These are phyloP conservation scores for Megalops cyprinoides DNA, from an alignment of 2,797 vertebrate species.

Conservation along the genomic window DNA sequence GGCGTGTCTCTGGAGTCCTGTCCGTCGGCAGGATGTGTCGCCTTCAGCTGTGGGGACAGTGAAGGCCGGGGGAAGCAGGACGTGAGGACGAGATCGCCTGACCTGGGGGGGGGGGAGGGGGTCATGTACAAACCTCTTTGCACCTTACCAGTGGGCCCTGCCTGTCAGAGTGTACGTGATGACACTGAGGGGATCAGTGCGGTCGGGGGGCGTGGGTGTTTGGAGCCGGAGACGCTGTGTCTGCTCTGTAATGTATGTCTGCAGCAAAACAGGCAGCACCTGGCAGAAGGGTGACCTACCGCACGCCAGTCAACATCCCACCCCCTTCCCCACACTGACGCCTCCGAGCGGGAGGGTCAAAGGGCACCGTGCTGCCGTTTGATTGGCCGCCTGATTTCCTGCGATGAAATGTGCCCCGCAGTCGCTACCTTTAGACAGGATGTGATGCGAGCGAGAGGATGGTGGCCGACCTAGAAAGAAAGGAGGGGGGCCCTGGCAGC, in stretches of 20 bases:
- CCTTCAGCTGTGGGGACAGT: background rate
- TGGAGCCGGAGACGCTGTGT: background rate
- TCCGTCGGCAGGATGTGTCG: background rate
- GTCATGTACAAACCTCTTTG: background rate
- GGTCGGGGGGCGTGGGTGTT: background rate
- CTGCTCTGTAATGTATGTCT: background rate
- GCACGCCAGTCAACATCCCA: background rate
- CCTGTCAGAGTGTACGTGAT: background rate
- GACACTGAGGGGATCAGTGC: too few species aligned
- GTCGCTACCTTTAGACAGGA: background rate
- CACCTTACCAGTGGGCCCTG: background rate
- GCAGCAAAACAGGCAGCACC: conserved; percentile 14
- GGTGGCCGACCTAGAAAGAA: background rate
- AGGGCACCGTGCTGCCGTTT: background rate
- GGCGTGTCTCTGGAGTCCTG: background rate
- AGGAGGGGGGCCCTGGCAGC: background rate
- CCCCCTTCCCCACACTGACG: background rate
- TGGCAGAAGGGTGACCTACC: background rate
- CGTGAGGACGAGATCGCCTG: background rate
- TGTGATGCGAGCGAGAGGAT: background rate
- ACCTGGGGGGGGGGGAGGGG: background rate
- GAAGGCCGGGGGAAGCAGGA: background rate
- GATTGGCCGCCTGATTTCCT: background rate
- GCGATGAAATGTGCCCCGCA: background rate
- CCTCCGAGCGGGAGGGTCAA: background rate